Evolutionary conservation across 2,113 vertebrate genomes (phyloP), one percentile per base, ranked within the genome.

Genomic region (Pavo muticus): DNA sequence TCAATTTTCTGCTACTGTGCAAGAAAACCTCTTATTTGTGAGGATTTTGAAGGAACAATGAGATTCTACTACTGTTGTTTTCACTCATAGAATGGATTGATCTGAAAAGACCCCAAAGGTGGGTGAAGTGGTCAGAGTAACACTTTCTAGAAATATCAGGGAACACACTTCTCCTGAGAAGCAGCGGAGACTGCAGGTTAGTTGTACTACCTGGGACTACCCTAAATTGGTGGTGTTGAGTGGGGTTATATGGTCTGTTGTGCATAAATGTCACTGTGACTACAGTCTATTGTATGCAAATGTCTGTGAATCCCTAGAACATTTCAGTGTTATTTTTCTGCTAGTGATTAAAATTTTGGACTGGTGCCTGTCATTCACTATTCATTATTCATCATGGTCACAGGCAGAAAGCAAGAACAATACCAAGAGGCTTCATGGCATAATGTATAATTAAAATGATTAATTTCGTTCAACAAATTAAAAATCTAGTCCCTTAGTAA

Each of bases 281-380:
- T 79, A 40, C 32, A 71, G 14, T 61, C 68, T 71, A 63, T 86
- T 88, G 64, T 85, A 87, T 80, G 69, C 75, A 91, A 93, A 91
- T 74, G 20, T 44, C 44, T 90, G 44, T 60, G 90, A 90, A 75
- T 81, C 57, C 37, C 52, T 91, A 48, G 19, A 81, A 91, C 9
- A 30, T 71, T 88, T 64, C 88, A 75, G 57, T 86, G 73, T 75
- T 88, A 37, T 77, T 93, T 94, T 95, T 91, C 84, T 91, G 69
- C 73, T 86, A 61, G 73, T 60, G 93, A 91, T 91, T 95, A 90
- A 86, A 95, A 90, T 90, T 88, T 95, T 93, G 95, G 75, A 88
- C 52, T 86, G 79, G 42, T 90, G 91, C 85, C 95, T 95, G 69
- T 76, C 72, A 91, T 95, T 95, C 64, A 85, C 90, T 92, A 87